Percentiles rank a stretch among this genome's conserved stretches.
Evolutionary conservation across 2,888 invertebrate genomes (phyloP).

Genomic region (Aromia moschata): DNA sequence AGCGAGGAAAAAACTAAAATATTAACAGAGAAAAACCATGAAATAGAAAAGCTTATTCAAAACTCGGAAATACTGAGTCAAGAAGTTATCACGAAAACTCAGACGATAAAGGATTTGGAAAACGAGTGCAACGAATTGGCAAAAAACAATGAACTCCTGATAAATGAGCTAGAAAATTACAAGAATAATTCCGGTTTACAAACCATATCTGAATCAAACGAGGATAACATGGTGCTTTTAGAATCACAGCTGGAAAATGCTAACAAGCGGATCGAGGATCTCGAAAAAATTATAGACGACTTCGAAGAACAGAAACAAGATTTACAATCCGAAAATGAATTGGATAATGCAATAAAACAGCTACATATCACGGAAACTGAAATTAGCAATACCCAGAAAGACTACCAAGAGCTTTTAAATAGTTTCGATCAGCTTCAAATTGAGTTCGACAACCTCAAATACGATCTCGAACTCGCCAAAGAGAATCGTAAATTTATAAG

Average conservation of each 20-base stretch:
- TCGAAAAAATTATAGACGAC: conserved; percentile 56
- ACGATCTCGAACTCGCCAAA: conserved; percentile 64
- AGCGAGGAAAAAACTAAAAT: conserved; percentile 63
- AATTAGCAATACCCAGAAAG: conserved; percentile 35
- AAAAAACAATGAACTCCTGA: conserved; percentile 76
- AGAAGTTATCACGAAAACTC: conserved; percentile 56
- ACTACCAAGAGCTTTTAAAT: conserved; percentile 53
- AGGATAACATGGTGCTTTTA: conserved; percentile 72
- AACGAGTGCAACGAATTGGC: conserved; percentile 73
- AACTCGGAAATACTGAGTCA: conserved; percentile 58
- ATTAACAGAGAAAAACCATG: conserved; percentile 57
- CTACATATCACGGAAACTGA: conserved; percentile 25
- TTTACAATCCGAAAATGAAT: conserved; percentile 18
- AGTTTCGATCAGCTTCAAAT: conserved; percentile 44
- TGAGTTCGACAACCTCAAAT: conserved; percentile 40
- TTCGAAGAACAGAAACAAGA: conserved; percentile 25
- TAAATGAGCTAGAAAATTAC: conserved; percentile 71
- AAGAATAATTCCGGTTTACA: conserved; percentile 74
- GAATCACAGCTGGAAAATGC: conserved; percentile 71
- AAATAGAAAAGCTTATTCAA: conserved; percentile 59
- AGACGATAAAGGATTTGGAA: conserved; percentile 64
- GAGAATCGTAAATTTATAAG: conserved; percentile 63
- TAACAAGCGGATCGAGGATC: conserved; percentile 57
- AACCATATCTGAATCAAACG: conserved; percentile 77
- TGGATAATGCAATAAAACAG: conserved; percentile 21